These are phyloP conservation scores for Microctenopoma lineatum DNA, from an alignment of 2,797 vertebrate genomes.

Conservation along the genomic window DNA sequence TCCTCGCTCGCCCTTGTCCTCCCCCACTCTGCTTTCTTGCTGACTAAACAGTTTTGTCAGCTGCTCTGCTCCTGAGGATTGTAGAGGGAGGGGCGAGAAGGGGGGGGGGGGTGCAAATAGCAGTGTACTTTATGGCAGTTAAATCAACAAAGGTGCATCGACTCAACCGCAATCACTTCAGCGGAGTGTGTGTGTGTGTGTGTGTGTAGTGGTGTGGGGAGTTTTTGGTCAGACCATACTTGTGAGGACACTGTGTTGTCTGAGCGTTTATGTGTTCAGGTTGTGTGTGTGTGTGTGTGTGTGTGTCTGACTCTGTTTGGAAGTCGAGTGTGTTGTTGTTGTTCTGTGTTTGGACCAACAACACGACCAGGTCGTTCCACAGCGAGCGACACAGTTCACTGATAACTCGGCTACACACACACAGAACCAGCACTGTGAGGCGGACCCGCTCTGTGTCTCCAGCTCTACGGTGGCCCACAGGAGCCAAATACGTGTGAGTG, in stretches of 20 bases:
- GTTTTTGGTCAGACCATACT: too few species aligned
- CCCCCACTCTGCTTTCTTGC: slow-evolving; percentile 72
- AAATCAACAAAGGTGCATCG: slow-evolving; percentile 50
- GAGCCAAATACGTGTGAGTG: slow-evolving; percentile 18
- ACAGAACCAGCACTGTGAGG: too few species aligned
- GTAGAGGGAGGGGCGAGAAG: slow-evolving; percentile 57
- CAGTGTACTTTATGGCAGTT: slow-evolving; percentile 14
- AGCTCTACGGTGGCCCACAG: too few species aligned
- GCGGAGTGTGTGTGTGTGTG: not conserved
- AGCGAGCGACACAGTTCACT: too few species aligned
- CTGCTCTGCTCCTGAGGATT: slow-evolving; percentile 33
- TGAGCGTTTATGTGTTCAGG: too few species aligned
- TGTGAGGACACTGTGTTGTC: not conserved
- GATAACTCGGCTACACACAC: too few species aligned
- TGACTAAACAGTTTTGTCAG: slow-evolving; percentile 89
- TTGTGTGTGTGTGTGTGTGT: too few species aligned
- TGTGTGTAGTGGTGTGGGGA: not conserved
- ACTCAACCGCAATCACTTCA: slow-evolving; percentile 41
- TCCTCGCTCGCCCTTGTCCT: slow-evolving; percentile 40
- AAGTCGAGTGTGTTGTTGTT: too few species aligned
- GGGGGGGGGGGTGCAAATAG: slow-evolving; percentile 53
- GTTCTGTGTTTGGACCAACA: too few species aligned
- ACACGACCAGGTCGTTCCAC: too few species aligned
- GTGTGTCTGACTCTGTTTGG: too few species aligned
- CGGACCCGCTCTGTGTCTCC: too few species aligned